A percentile compares a stretch with the other conserved stretches of the same genome.
Conservation (phyloP, 2,888 invertebrate species). For the Dasysyrphus tricinctus region DNA sequence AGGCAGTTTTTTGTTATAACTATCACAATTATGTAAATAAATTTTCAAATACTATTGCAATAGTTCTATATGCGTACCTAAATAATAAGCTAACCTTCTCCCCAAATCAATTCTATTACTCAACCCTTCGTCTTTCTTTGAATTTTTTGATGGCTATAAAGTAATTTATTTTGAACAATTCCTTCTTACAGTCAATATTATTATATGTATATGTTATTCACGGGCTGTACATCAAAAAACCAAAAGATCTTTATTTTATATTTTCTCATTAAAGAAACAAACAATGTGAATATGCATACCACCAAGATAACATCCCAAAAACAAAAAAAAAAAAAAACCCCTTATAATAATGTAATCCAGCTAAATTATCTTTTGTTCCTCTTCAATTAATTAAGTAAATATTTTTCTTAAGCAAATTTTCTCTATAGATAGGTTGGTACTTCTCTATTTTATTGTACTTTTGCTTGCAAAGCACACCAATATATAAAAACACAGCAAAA, state of each 20-base stretch:
- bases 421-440: background rate
- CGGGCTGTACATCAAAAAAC: conserved; percentile 4
- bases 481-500: conserved; percentile 8
- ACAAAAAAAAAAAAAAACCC: conserved; percentile 20
- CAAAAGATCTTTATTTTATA: background rate
- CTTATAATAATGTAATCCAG: conserved; percentile 69
- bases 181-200: background rate
- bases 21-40: too few species aligned
- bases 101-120: too few species aligned
- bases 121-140: too few species aligned
- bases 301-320: background rate
- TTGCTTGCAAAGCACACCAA: background rate
- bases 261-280: conserved; percentile 4
- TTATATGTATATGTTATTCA: conserved; percentile 10
- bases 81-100: too few species aligned
- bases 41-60: too few species aligned
- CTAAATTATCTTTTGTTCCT: conserved; percentile 67
- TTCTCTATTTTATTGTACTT: conserved; percentile 4
- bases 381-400: conserved; percentile 76
- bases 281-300: conserved; percentile 3
- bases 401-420: conserved; percentile 56
- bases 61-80: too few species aligned
- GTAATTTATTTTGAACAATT: background rate
- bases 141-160: background rate
- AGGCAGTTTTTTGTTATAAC: too few species aligned